Conservation (phyloP, 2,888 invertebrate species). For the Ophion ventricosus region DNA sequence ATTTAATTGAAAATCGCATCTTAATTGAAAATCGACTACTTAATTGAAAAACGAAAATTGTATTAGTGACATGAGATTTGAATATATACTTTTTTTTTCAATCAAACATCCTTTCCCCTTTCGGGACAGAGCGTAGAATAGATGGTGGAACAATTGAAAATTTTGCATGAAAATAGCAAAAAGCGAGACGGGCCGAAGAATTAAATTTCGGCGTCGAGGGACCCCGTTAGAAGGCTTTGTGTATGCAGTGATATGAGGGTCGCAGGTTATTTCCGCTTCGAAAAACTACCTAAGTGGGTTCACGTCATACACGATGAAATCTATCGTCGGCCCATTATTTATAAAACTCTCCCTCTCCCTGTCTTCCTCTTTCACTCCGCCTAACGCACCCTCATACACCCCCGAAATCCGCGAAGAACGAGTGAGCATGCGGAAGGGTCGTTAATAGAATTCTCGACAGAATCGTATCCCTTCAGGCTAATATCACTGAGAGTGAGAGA, state of each 20-base stretch:
- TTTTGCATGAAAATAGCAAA: background rate
- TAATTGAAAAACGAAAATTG: no score
- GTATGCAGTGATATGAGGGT: constrained; percentile 36
- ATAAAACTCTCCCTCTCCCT: constrained; percentile 40
- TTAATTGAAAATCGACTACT: no score
- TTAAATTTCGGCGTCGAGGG: constrained; percentile 23
- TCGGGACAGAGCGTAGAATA: no score
- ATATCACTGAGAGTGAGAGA: constrained; percentile 26
- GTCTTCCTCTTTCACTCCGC: background rate
- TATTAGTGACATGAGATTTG: no score
- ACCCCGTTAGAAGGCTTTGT: background rate
- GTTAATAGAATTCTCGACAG: constrained; percentile 64
- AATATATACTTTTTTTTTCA: constrained; percentile 1
- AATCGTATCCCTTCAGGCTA: constrained; percentile 59
- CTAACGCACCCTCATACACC: background rate
- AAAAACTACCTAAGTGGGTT: constrained; percentile 63
- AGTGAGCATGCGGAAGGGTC: constrained; percentile 64
- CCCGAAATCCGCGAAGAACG: constrained; percentile 18
- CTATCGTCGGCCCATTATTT: constrained; percentile 63
- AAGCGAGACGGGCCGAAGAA: background rate
- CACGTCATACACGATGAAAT: constrained; percentile 58
- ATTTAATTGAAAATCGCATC: no score
- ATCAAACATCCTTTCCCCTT: background rate
- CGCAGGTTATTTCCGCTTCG: constrained; percentile 62
- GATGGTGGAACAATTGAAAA: no score